phyloP scores from a whole-genome alignment of 1,140 invertebrate genomes.

The Aporrectodea caliginosa region DNA sequence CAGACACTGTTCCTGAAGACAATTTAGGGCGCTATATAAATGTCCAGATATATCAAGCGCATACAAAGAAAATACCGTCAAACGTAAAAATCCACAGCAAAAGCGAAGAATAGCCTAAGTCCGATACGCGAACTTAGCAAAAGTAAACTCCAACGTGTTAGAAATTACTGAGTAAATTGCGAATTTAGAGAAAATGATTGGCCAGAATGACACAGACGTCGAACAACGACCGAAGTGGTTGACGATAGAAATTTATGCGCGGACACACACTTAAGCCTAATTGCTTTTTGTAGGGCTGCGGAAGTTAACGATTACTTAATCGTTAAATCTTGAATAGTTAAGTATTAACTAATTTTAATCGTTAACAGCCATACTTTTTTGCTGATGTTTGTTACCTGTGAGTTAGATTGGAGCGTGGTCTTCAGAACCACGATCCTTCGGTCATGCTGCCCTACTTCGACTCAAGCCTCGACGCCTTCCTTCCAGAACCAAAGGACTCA shows the following conservation, averaged over 20 bases:
- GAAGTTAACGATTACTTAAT: no score
- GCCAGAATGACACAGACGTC: neutral
- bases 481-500: constrained; percentile 49
- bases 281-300: no score
- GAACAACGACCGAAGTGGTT: neutral
- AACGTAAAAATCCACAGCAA: no score
- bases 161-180: no score
- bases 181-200: neutral
- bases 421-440: constrained; percentile 44
- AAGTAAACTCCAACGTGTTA: no score
- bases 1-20: no score
- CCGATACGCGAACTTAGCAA: no score
- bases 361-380: no score
- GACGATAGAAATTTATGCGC: neutral
- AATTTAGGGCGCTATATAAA: no score
- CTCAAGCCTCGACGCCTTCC: constrained; percentile 49
- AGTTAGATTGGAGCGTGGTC: constrained; percentile 44
- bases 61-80: no score
- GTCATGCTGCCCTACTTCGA: constrained; percentile 50
- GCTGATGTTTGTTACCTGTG: neutral
- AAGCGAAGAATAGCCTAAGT: no score
- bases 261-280: neutral
- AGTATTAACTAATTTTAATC: neutral
- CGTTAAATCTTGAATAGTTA: neutral
- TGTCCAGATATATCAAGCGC: no score